A percentile compares a stretch with the other conserved stretches of the same genome.
phyloP scores from a whole-genome alignment of 2,888 invertebrate species.

The Heliconius sara region DNA sequence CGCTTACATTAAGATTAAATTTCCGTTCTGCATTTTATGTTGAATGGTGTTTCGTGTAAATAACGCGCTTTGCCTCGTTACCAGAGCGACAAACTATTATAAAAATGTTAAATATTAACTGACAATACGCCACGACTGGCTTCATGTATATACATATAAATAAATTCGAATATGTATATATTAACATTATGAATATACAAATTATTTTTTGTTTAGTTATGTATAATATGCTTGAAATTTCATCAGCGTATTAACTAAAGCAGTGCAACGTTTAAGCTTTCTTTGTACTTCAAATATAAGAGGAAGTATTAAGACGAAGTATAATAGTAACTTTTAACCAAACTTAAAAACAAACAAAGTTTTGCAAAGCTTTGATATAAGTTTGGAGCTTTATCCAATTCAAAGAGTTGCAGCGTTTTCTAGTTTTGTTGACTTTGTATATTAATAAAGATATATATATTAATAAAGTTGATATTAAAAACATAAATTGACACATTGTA shows the following conservation, averaged over 20 bases:
- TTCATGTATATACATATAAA: too few species aligned
- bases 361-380: neutral
- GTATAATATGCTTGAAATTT: neutral
- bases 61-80: too few species aligned
- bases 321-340: conserved; percentile 3
- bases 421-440: neutral
- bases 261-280: neutral
- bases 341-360: conserved; percentile 19
- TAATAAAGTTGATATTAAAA: conserved; percentile 4
- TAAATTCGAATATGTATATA: too few species aligned
- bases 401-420: neutral
- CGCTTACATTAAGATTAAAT: too few species aligned
- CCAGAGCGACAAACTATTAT: too few species aligned
- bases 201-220: neutral
- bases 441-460: too few species aligned
- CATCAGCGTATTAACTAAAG: neutral
- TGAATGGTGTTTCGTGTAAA: too few species aligned
- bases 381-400: conserved; percentile 1
- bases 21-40: too few species aligned
- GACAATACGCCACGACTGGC: too few species aligned
- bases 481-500: neutral
- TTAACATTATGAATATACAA: neutral
- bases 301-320: neutral
- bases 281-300: neutral
- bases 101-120: too few species aligned